Evolutionary conservation across 2,113 vertebrate genomes (phyloP).

Genomic region (Notechis scutatus): DNA sequence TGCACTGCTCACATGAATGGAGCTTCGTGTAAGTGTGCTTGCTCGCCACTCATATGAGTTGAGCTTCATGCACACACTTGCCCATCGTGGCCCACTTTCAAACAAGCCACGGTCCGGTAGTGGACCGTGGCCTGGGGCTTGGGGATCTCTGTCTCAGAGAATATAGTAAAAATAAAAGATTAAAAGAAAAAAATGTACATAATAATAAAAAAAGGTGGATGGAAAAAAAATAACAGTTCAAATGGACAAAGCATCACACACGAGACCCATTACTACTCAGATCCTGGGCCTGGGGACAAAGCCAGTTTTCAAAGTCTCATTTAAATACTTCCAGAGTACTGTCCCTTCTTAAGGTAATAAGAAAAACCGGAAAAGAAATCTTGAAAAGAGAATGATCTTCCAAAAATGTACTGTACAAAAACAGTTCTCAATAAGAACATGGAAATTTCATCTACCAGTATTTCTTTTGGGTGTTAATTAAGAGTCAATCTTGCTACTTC

Average conservation of each 20-base stretch:
- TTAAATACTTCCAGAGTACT: neutral
- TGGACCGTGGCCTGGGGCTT: too few species aligned
- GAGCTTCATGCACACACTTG: too few species aligned
- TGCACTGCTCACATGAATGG: too few species aligned
- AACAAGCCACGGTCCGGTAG: too few species aligned
- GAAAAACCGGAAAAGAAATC: neutral
- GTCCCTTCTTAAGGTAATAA: neutral
- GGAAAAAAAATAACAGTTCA: neutral
- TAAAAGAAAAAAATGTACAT: neutral
- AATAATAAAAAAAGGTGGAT: neutral
- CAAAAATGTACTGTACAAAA: neutral
- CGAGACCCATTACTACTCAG: neutral
- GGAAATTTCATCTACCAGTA: neutral
- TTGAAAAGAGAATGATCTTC: neutral
- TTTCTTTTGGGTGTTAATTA: neutral
- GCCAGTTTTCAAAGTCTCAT: neutral
- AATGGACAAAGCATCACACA: neutral
- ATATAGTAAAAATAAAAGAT: neutral
- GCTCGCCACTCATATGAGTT: too few species aligned
- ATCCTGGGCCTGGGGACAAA: neutral
- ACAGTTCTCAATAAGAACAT: neutral
- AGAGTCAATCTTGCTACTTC: neutral
- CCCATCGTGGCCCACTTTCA: too few species aligned
- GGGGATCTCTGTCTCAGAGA: neutral
- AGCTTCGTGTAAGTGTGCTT: too few species aligned